phyloP scores from a whole-genome alignment of 2,888 invertebrate genomes.

The Luperina testacea region DNA sequence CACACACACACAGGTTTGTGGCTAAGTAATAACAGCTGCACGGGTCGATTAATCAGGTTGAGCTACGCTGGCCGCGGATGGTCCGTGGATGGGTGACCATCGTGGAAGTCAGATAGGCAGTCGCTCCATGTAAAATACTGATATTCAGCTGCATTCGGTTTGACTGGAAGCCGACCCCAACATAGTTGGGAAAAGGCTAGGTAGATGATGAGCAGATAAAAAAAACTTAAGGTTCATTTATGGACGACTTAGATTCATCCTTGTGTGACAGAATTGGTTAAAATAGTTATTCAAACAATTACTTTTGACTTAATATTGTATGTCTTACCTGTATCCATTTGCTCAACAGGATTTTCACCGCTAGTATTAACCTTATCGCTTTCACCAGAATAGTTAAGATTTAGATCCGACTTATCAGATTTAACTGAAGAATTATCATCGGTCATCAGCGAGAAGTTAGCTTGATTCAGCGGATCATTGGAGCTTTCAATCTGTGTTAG shows the following conservation, averaged over 20 bases:
- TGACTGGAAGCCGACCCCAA: no score
- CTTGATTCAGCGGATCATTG: conserved; percentile 77
- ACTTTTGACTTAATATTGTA: neutral
- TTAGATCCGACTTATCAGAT: conserved; percentile 76
- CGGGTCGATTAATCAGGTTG: no score
- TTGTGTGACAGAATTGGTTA: neutral
- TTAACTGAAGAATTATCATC: conserved; percentile 81
- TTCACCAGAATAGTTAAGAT: conserved; percentile 80
- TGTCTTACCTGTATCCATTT: conserved; percentile 46
- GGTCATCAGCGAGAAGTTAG: conserved; percentile 80
- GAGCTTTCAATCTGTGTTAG: conserved; percentile 45
- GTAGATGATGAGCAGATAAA: neutral
- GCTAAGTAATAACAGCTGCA: no score
- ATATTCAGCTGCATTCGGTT: no score
- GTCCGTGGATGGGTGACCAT: no score
- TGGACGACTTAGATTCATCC: neutral
- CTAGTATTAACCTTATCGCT: conserved; percentile 60
- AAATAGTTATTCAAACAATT: neutral
- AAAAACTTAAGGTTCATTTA: neutral
- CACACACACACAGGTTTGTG: no score
- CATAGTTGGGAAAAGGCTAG: no score
- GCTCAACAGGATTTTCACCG: conserved; percentile 47
- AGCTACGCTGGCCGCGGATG: no score
- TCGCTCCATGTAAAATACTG: no score
- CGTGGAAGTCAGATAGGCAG: no score